These are phyloP conservation scores for Mergus octosetaceus DNA, from an alignment of 2,797 vertebrate genomes.

Conservation along the genomic window DNA sequence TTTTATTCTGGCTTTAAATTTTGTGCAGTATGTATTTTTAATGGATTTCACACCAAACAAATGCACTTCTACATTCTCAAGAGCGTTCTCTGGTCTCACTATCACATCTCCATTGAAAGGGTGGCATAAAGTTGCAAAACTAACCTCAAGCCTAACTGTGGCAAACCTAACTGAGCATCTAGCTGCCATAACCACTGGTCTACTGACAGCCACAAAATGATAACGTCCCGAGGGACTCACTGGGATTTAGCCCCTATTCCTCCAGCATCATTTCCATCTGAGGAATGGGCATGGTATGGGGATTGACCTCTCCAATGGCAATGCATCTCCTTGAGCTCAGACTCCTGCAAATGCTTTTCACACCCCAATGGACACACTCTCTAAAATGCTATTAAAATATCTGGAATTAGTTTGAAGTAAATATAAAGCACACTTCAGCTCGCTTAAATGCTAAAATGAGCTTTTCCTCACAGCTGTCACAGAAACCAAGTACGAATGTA, in stretches of 20 bases:
- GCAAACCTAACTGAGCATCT: neutral
- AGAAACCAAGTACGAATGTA: neutral
- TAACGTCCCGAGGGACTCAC: neutral
- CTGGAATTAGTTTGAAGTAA: neutral
- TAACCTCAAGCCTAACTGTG: neutral
- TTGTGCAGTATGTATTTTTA: neutral
- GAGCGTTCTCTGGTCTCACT: neutral
- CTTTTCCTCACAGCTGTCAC: neutral
- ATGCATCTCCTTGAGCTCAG: neutral
- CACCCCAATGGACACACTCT: too few relatives aligned
- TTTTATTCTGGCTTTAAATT: neutral
- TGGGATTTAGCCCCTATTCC: neutral
- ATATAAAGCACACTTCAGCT: neutral
- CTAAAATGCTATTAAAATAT: neutral
- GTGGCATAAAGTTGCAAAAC: neutral
- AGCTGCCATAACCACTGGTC: neutral
- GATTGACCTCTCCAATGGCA: neutral
- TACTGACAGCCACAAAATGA: neutral
- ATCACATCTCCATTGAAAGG: neutral
- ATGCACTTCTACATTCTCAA: neutral
- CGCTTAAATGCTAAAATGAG: neutral
- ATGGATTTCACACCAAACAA: neutral
- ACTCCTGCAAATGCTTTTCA: neutral
- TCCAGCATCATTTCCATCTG: neutral
- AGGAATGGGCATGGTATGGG: accelerated